Conservation (phyloP, 2,113 vertebrate species). For the Zosterops pallidus region DNA sequence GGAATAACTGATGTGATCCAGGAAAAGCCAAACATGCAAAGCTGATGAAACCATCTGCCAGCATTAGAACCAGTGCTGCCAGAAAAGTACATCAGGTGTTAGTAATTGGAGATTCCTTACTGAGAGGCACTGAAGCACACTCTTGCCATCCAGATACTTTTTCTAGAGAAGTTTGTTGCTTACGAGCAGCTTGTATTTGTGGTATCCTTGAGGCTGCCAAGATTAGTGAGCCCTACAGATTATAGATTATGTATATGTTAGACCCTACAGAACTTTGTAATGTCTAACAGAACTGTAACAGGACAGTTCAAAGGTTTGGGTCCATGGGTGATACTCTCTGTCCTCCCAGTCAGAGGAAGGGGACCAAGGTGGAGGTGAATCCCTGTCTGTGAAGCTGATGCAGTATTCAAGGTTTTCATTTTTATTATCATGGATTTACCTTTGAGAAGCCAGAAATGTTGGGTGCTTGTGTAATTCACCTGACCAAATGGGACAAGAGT, state of each 20-base stretch:
- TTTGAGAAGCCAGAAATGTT: neutral
- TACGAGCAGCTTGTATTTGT: neutral
- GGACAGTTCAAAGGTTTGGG: neutral
- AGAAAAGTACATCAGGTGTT: neutral
- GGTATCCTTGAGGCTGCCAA: neutral
- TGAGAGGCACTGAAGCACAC: neutral
- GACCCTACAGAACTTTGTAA: neutral
- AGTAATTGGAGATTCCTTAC: neutral
- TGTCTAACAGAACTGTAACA: neutral
- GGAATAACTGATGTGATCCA: neutral
- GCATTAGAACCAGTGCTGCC: neutral
- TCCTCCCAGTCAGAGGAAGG: neutral
- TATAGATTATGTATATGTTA: neutral
- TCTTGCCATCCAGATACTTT: neutral
- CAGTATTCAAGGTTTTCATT: neutral
- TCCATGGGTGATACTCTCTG: neutral
- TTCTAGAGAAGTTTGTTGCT: neutral
- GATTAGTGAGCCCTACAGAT: neutral
- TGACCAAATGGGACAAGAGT: neutral
- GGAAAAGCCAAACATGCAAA: neutral
- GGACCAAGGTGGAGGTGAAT: neutral
- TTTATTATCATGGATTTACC: neutral
- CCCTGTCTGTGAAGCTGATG: neutral
- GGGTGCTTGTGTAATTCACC: neutral
- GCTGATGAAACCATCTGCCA: neutral